phyloP scores from a whole-genome alignment of 2,797 vertebrate species.

The Neomorphus geoffroyi region DNA sequence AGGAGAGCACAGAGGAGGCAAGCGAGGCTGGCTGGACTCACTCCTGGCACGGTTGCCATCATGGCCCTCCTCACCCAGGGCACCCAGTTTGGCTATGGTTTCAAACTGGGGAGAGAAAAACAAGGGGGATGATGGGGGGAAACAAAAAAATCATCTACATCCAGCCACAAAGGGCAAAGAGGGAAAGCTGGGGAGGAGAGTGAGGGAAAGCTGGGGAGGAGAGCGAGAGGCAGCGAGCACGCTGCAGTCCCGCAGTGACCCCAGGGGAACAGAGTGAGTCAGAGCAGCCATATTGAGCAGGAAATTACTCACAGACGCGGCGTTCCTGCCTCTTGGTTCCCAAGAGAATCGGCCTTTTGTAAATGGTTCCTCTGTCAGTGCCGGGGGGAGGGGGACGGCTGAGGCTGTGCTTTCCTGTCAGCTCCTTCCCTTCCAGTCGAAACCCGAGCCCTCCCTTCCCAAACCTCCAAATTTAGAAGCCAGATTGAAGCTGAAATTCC shows the following conservation, averaged over 20 bases:
- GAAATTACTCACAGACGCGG: slow-evolving; percentile 96
- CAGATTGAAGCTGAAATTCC: slow-evolving; percentile 78
- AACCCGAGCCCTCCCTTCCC: slow-evolving; percentile 81
- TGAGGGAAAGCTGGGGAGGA: slow-evolving; percentile 48
- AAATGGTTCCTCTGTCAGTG: slow-evolving; percentile 86
- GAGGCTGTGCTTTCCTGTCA: slow-evolving; percentile 82
- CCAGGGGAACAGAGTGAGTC: slow-evolving; percentile 92
- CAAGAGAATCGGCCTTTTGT: slow-evolving; percentile 86
- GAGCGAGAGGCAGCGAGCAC: slow-evolving; percentile 38
- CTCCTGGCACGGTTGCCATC: not conserved
- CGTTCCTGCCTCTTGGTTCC: slow-evolving; percentile 82
- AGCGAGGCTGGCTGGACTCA: not conserved
- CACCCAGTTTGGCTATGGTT: not conserved
- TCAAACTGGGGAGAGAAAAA: not conserved
- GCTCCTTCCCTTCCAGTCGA: slow-evolving; percentile 83
- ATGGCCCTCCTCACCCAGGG: not conserved
- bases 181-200: slow-evolving; percentile 20
- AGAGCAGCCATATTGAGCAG: slow-evolving; percentile 97
- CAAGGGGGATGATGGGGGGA: not conserved
- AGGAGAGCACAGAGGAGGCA: not conserved
- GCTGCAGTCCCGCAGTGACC: slow-evolving; percentile 86
- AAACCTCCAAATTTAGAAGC: slow-evolving; percentile 82
- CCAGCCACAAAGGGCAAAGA: slow-evolving; percentile 73
- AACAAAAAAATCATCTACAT: slow-evolving; percentile 42
- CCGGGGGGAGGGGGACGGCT: slow-evolving; percentile 74